These are phyloP conservation scores for Unio pictorum DNA, from an alignment of 2,888 invertebrate genomes.

Conservation along the genomic window DNA sequence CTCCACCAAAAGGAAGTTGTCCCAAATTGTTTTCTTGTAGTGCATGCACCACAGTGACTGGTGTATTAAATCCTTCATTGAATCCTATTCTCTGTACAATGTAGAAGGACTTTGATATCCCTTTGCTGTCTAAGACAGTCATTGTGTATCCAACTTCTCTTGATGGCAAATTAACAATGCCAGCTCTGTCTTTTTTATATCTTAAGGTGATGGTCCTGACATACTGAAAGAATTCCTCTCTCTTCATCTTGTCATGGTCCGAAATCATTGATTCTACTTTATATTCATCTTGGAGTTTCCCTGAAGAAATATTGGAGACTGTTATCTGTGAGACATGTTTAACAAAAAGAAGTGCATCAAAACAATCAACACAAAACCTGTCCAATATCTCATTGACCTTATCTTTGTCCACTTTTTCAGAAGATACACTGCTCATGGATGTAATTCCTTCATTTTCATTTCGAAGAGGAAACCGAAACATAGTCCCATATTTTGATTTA, in stretches of 20 bases:
- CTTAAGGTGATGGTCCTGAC: slow-evolving; percentile 4
- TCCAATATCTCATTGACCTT: slow-evolving; percentile 38
- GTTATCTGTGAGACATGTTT: slow-evolving; percentile 52
- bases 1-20: slow-evolving; percentile 49
- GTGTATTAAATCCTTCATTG: slow-evolving; percentile 7
- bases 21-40: slow-evolving; percentile 37
- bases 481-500: slow-evolving; percentile 39
- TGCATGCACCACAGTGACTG: slow-evolving; percentile 30
- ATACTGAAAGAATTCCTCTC: slow-evolving; percentile 2
- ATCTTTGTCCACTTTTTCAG: slow-evolving; percentile 13
- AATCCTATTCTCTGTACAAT: slow-evolving; percentile 54
- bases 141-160: slow-evolving; percentile 10
- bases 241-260: neutral
- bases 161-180: neutral
- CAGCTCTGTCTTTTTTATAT: slow-evolving; percentile 6
- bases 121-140: slow-evolving; percentile 8
- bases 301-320: slow-evolving; percentile 19
- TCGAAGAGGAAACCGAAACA: slow-evolving; percentile 65
- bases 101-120: slow-evolving; percentile 39
- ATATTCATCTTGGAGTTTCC: slow-evolving; percentile 2
- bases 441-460: slow-evolving; percentile 36
- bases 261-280: slow-evolving; percentile 3
- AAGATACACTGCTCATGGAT: slow-evolving; percentile 37
- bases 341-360: slow-evolving; percentile 58
- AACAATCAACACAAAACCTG: slow-evolving; percentile 47